These are phyloP conservation scores for Phrynocephalus versicolor DNA, from an alignment of 2,113 vertebrate species.

Conservation along the genomic window DNA sequence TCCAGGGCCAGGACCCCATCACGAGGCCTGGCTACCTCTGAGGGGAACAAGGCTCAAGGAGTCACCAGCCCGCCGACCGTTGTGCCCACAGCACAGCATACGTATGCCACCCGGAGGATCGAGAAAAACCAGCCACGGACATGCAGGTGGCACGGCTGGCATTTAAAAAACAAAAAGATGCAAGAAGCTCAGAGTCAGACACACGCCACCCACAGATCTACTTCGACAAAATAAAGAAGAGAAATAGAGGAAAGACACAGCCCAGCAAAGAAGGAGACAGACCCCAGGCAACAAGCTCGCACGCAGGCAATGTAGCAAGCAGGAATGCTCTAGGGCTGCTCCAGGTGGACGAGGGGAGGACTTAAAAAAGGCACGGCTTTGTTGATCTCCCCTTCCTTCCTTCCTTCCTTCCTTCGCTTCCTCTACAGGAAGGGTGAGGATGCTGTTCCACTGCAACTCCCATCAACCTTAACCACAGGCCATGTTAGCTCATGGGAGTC, in stretches of 20 bases:
- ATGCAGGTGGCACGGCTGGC: constrained; percentile 61
- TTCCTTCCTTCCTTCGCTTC: no score
- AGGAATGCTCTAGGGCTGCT: constrained; percentile 64
- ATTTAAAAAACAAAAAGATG: constrained; percentile 30
- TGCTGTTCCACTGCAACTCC: not conserved
- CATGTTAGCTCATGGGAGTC: not conserved
- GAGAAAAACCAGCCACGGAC: constrained; percentile 57
- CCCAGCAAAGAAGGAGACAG: constrained; percentile 54
- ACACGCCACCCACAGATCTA: constrained; percentile 26
- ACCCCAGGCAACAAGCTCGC: constrained; percentile 42
- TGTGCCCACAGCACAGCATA: constrained; percentile 60
- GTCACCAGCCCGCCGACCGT: constrained; percentile 58
- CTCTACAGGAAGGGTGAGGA: no score
- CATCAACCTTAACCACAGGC: not conserved
- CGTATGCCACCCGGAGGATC: constrained; percentile 62
- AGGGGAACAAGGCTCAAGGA: constrained; percentile 41
- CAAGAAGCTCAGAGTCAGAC: constrained; percentile 70
- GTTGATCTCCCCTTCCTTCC: no score
- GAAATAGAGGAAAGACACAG: no score
- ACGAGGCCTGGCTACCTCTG: constrained; percentile 37
- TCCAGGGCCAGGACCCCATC: constrained; percentile 6
- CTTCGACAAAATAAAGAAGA: constrained; percentile 60
- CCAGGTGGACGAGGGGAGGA: no score
- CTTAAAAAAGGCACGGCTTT: no score
- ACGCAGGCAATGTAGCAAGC: constrained; percentile 42